phyloP scores from a whole-genome alignment of 2,797 vertebrate species.

The Pangasius larnaudii region DNA sequence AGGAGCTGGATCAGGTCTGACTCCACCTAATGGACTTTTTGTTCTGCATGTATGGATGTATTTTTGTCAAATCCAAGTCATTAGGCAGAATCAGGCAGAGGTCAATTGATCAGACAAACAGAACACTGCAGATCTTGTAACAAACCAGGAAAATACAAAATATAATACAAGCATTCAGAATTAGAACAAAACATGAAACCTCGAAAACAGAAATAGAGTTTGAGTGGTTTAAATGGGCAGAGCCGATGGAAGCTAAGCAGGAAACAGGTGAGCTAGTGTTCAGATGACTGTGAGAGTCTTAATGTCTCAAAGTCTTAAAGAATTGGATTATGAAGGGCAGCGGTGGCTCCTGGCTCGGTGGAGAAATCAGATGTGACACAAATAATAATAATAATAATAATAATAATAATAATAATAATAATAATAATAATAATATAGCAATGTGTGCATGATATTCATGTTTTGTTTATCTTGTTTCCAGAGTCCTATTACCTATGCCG shows the following conservation, averaged over 20 bases:
- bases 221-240: background rate
- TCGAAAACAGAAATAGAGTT: background rate
- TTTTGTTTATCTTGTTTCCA: constrained; percentile 63
- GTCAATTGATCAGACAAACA: background rate
- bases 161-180: background rate
- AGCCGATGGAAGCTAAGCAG: background rate
- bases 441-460: background rate
- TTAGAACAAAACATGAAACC: background rate
- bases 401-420: background rate
- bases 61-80: background rate
- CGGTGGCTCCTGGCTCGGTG: background rate
- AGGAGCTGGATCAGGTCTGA: background rate
- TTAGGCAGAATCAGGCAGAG: background rate
- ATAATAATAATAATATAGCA: background rate
- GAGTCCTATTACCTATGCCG: constrained; percentile 88
- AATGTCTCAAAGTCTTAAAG: background rate
- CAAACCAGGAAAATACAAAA: background rate
- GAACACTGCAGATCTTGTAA: background rate
- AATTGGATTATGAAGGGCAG: background rate
- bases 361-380: background rate
- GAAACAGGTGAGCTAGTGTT: background rate
- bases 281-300: background rate
- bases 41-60: background rate
- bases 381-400: background rate
- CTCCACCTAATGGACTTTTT: background rate